Percentiles rank a stretch among this genome's conserved stretches.
Evolutionary conservation across 2,113 vertebrate species (phyloP).

Genomic region (Mormyrus lacerda): DNA sequence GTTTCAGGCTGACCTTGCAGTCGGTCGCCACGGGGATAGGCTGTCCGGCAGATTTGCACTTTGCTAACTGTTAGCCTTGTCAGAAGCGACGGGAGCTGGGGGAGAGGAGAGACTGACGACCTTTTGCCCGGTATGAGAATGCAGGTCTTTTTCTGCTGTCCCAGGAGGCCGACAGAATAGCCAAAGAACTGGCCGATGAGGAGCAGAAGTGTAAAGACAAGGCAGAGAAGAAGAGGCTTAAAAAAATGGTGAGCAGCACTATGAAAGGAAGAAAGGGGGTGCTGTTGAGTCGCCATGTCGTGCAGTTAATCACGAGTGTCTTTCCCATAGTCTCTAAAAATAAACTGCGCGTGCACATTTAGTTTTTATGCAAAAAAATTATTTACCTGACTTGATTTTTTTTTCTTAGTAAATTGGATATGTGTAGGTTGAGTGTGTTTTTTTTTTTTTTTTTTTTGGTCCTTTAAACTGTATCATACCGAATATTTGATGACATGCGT

Average conservation of each 20-base stretch:
- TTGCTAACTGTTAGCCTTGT: not conserved
- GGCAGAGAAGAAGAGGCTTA: slow-evolving; percentile 54
- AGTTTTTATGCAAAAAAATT: not conserved
- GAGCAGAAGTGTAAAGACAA: slow-evolving; percentile 52
- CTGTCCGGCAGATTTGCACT: not conserved
- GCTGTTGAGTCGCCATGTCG: not conserved
- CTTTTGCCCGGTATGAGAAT: not conserved
- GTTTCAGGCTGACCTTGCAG: not conserved
- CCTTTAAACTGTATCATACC: not conserved
- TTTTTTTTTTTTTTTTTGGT: not conserved
- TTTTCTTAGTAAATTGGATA: not conserved
- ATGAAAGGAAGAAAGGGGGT: not conserved
- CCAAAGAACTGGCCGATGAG: slow-evolving; percentile 46
- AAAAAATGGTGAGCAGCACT: slow-evolving; percentile 53
- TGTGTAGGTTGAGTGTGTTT: too few species aligned
- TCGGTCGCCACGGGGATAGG: not conserved
- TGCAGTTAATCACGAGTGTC: not conserved
- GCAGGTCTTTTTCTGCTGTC: not conserved
- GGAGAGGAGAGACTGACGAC: not conserved
- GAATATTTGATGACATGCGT: not conserved
- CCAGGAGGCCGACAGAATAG: slow-evolving; percentile 54
- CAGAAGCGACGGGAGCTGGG: not conserved
- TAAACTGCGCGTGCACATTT: not conserved
- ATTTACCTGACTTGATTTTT: not conserved
- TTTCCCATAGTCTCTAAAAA: not conserved